phyloP scores from a whole-genome alignment of 2,888 invertebrate species.

The Papilio gigon region DNA sequence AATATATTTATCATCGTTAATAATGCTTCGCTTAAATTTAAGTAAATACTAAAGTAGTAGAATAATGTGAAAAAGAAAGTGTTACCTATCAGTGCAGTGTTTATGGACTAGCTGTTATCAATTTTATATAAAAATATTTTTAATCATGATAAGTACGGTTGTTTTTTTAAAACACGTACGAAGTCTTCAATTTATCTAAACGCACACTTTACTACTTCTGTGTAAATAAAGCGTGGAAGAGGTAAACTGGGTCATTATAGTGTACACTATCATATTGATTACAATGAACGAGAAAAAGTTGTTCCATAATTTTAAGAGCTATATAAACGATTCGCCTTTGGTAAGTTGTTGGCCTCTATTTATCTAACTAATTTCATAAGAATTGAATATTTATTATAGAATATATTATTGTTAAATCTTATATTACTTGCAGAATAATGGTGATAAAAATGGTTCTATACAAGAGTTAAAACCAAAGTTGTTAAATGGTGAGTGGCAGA shows the following conservation, averaged over 20 bases:
- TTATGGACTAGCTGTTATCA: conserved; percentile 71
- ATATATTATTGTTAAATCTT: not conserved
- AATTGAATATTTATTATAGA: not conserved
- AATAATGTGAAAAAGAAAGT: conserved; percentile 46
- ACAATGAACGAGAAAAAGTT: conserved; percentile 82
- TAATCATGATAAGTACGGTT: conserved; percentile 39
- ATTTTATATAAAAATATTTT: conserved; percentile 50
- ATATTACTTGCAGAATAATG: conserved; percentile 70
- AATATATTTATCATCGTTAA: conserved; percentile 13
- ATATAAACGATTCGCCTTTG: conserved; percentile 76
- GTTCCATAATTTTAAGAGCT: conserved; percentile 82
- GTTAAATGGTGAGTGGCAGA: conserved; percentile 74
- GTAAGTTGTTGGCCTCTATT: conserved; percentile 53
- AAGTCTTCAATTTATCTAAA: conserved; percentile 54
- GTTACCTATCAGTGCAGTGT: conserved; percentile 56
- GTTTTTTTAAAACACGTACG: conserved; percentile 56
- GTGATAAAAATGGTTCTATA: conserved; percentile 78
- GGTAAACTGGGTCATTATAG: conserved; percentile 67
- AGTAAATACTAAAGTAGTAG: conserved; percentile 35
- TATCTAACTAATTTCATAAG: conserved; percentile 19
- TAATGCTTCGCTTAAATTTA: conserved; percentile 32
- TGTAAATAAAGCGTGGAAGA: conserved; percentile 49
- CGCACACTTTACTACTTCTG: conserved; percentile 43
- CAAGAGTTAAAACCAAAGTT: conserved; percentile 80
- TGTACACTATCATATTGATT: conserved; percentile 55